Evolutionary conservation across 2,113 vertebrate genomes (phyloP).

Genomic region (Neolamprologus kungweensis): DNA sequence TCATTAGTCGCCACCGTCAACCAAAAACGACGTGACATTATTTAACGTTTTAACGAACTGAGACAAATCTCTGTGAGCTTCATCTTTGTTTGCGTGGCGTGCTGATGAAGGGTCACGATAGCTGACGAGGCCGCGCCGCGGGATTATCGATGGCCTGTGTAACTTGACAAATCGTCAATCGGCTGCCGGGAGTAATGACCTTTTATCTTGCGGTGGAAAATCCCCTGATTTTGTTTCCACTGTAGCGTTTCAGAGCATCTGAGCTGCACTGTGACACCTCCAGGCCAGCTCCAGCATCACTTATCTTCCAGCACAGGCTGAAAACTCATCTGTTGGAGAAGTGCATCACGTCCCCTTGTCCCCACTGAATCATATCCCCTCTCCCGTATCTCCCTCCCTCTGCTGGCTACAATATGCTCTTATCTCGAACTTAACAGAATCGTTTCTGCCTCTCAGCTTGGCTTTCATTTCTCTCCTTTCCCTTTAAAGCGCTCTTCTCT

Average conservation of each 20-base stretch:
- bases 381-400: constrained; percentile 5
- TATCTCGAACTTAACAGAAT: constrained; percentile 1
- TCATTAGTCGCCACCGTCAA: background rate
- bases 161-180: background rate
- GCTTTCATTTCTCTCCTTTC: background rate
- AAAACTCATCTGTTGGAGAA: constrained; percentile 2
- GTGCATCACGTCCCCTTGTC: background rate
- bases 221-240: background rate
- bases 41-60: background rate
- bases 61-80: background rate
- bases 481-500: background rate
- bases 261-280: background rate
- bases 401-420: constrained; percentile 10
- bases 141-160: background rate
- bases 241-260: background rate
- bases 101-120: background rate
- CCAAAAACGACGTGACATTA: background rate
- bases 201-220: background rate
- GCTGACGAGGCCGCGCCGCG: background rate
- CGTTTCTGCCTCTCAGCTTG: background rate
- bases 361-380: constrained; percentile 18
- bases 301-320: constrained; percentile 14
- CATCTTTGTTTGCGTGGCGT: background rate
- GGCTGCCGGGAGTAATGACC: background rate
- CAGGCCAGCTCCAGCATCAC: background rate